phyloP scores from a whole-genome alignment of 2,888 invertebrate genomes.

The Brenthis ino region DNA sequence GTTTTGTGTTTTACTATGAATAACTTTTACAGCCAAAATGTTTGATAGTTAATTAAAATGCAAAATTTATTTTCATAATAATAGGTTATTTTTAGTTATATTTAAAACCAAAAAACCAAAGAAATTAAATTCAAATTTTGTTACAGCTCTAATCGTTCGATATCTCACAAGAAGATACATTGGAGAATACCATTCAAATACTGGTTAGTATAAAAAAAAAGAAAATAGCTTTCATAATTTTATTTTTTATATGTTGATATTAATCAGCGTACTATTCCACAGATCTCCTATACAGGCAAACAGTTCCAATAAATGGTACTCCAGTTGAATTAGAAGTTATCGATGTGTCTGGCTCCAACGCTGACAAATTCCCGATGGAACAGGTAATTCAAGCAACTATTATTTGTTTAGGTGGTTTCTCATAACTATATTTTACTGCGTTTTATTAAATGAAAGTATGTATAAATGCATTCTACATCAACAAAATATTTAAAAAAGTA shows the following conservation, averaged over 20 bases:
- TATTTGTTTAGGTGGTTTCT: background rate
- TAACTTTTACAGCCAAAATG: too few species aligned
- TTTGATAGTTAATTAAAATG: too few species aligned
- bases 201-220: constrained; percentile 78
- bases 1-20: too few species aligned
- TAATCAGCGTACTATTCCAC: constrained; percentile 56
- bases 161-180: constrained; percentile 90
- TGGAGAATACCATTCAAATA: constrained; percentile 91
- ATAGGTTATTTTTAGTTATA: background rate
- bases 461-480: too few species aligned
- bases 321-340: constrained; percentile 90
- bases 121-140: constrained; percentile 47
- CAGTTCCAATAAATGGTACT: constrained; percentile 87
- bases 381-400: constrained; percentile 62
- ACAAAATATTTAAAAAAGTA: constrained; percentile 43
- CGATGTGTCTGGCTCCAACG: constrained; percentile 88
- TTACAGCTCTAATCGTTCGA: constrained; percentile 88
- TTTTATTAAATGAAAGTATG: too few species aligned
- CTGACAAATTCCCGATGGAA: constrained; percentile 83
- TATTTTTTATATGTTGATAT: background rate
- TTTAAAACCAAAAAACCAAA: constrained; percentile 5
- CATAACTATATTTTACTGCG: too few species aligned
- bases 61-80: background rate
- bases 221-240: background rate
- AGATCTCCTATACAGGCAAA: constrained; percentile 90